Base-by-base conservation (phyloP, 2,113 vertebrate species). In the Macquaria australasica region DNA sequence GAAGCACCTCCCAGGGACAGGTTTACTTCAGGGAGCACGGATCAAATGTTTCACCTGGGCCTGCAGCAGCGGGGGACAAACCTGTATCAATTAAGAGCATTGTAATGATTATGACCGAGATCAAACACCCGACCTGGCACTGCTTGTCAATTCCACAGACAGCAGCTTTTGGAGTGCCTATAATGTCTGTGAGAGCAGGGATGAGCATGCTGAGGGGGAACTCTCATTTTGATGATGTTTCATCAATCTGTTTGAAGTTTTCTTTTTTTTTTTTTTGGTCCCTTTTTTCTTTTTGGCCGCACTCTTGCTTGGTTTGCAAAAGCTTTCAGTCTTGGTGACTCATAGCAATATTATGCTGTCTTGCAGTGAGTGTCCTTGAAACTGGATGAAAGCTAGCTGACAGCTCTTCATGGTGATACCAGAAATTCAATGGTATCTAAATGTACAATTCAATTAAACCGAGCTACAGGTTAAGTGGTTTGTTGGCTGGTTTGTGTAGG, bases 211-310 rank as follows among this genome's bases (percentile, higher is more conserved):
- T 83, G 80, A 77, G 68, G 86, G 79, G 72, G 62, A 69, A 87
- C 75, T 84, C 77, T 82, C 78, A 78, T 92, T 91, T 87, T 88
- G 83, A 92, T 90, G 84, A 89, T 86, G 84, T 92, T 92, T 87
- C 76, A 88, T 91, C 83, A 88, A 88, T 88, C 82, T 59, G 66
- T 91, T 91, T 90, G 85, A 92, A 87, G 88, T 80, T 56, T 34
- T 59, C 45, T 73, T 70, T 34, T 59, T 55, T 73, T 70, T 23
- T 71, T 70, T 80, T 68, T 20, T 0, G 20, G 25, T 5, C 18
- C 23, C 25, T 71, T 79, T 78, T 75, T 48, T 70, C 48, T 86
- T 75, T 82, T 76, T 76, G 60, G 66, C 80, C 72, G 16, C 37
- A 25, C 72, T 83, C 63, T 73, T 77, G 76, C 86, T 72, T 78